Base-by-base conservation (phyloP, 2,888 invertebrate genomes). In the Camptogramma bilineatum region DNA sequence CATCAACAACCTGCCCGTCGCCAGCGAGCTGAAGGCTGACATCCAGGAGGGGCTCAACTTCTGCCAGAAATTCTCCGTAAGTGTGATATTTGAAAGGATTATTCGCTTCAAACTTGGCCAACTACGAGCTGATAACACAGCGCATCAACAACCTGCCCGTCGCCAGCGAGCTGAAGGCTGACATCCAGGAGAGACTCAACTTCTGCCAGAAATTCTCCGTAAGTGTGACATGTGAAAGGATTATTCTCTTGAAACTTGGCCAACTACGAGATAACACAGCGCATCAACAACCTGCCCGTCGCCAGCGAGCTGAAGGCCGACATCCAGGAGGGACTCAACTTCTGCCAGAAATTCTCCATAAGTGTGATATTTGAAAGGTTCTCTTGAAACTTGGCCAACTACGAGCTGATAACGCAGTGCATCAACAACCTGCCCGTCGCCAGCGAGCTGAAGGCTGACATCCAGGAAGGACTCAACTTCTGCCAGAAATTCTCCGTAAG, bases 201-300 rank as follows among this genome's bases (percentile, higher is more conserved):
- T 95, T 95, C 83, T 96, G 96, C 75, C 95, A 95, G 82, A 95
- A 95, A 79, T 96, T 96, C 82, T 95, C 95, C 73, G 95, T 95
- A 79, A 90, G 89, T 80, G 13, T 28, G 0, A 3, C 17, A 17
- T 31, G 4, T 51, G 44, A 24, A 47, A 34, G 7, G 39, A 13
- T 39, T n/a, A n/a, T n/a, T n/a, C n/a, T n/a, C n/a, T n/a, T n/a
- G n/a, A n/a, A n/a, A n/a, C n/a, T n/a, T n/a, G n/a, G n/a, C 95
- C 0, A 95, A 95, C 84, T 95, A 94, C 78, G 93, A 92, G 34
- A 96, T 96, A 77, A 92, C 93, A 0, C 94, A 94, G 73, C 85
- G 95, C 56, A 95, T 96, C 78, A 91, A 87, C 73, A 94, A 94
- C 73, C 83, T 95, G 17, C 95, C 95, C 0, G 94, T 96, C 0